Evolutionary conservation across 2,797 vertebrate genomes (phyloP).

Genomic region (Chelmon rostratus): DNA sequence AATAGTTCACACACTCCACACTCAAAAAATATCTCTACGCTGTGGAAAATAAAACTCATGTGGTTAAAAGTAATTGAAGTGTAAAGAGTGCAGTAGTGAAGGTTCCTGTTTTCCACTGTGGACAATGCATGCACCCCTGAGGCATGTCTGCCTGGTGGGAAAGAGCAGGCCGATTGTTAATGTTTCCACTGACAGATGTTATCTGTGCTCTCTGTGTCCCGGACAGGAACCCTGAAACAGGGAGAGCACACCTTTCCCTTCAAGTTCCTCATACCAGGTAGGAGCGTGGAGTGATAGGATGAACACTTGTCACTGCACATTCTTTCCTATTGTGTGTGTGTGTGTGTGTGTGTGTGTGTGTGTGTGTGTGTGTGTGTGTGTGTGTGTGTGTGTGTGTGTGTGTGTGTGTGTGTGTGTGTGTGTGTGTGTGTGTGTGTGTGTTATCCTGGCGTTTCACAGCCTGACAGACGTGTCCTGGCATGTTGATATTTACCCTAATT

Average conservation of each 20-base stretch:
- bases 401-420: constrained; percentile 11
- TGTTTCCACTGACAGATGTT: constrained; percentile 42
- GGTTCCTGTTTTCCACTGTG: constrained; percentile 11
- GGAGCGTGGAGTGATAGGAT: constrained; percentile 41
- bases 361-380: constrained; percentile 27
- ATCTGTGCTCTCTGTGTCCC: constrained; percentile 65
- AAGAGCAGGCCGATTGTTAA: constrained; percentile 58
- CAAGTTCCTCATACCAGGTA: constrained; percentile 97
- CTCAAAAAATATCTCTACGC: not conserved
- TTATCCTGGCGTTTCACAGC: not conserved
- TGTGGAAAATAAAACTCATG: not conserved
- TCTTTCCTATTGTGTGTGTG: constrained; percentile 46
- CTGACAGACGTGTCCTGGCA: constrained; percentile 44
- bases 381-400: constrained; percentile 34
- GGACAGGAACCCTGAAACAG: constrained; percentile 89
- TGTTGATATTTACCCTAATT: constrained; percentile 44
- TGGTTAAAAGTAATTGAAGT: not conserved
- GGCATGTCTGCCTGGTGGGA: constrained; percentile 12
- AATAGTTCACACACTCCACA: not conserved
- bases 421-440: constrained; percentile 18
- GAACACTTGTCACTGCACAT: constrained; percentile 19
- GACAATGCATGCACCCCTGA: constrained; percentile 14
- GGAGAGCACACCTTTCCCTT: constrained; percentile 95
- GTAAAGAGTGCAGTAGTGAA: not conserved
- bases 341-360: constrained; percentile 6